Percentiles rank a stretch among this genome's conserved stretches.
phyloP scores from a whole-genome alignment of 2,113 vertebrate species.

The Archilochus colubris region DNA sequence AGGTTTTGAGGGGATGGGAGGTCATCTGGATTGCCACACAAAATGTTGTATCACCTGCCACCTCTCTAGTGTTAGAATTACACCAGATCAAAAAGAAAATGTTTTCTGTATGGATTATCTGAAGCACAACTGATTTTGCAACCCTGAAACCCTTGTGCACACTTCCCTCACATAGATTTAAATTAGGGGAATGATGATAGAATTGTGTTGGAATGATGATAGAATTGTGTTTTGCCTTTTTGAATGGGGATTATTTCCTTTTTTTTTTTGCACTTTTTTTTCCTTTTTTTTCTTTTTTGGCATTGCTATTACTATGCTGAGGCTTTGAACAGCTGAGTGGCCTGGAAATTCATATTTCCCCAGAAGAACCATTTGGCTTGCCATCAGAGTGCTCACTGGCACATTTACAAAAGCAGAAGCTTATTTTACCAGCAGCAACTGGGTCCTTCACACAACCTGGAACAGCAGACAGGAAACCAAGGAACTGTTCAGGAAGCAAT shows the following conservation, averaged over 20 bases:
- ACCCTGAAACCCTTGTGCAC: neutral
- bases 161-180: neutral
- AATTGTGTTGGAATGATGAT: neutral
- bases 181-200: neutral
- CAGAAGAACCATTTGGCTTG: conserved; percentile 33
- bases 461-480: conserved; percentile 9
- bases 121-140: neutral
- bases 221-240: neutral
- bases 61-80: neutral
- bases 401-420: neutral
- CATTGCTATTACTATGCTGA: neutral
- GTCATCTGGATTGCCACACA: neutral
- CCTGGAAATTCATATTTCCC: conserved; percentile 40
- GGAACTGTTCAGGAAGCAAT: conserved; percentile 1
- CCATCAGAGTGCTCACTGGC: neutral
- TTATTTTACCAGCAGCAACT: conserved; percentile 44
- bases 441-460: conserved; percentile 32
- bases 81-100: neutral
- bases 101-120: neutral
- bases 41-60: neutral
- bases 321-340: neutral
- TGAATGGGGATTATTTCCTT: neutral
- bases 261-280: neutral
- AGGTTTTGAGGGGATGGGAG: fast-evolving
- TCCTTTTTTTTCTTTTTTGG: neutral